Evolutionary conservation across 2,113 vertebrate species (phyloP), one percentile per base, ranked within the genome.

Genomic region (Monopterus albus): DNA sequence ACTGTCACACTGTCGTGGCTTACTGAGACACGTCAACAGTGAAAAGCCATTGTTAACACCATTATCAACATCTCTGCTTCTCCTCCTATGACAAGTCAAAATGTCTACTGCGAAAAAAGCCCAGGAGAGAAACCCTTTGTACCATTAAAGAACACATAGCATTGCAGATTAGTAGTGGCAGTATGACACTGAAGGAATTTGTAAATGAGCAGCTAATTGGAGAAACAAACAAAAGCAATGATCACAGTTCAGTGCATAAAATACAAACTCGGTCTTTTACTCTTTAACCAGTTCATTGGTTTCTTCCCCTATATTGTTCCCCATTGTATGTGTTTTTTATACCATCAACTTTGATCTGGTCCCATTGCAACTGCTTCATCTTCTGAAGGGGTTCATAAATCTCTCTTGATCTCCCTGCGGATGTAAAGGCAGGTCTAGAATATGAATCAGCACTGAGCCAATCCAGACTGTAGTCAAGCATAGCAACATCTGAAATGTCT

Each of bases 341-440:
- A 33, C 43, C 52, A 81, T 83, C 60, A 81, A 77, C 77, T 83
- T 89, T 87, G 87, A 89, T 89, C 72, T 81, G 13, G 46, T 65
- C 52, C 65, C 21, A 11, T 66, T 78, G 72, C 75, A 81, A 77
- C 52, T 17, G 61, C 67, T 84, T 90, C 75, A 82, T 78, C 81
- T 87, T 87, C 79, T 85, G 55, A 81, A 71, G 66, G 59, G 69
- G 81, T 74, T 61, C 47, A 66, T 79, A 64, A 80, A 80, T 81
- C 84, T 78, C 79, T 71, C 81, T 85, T 85, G 81, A 84, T 86
- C 78, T 87, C 23, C 4, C 63, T 0, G 15, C 55, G 85, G 80
- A 85, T 73, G 70, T 72, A 75, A 77, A 75, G 50, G 31, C 73
- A 66, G 66, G 78, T 58, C 62, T 50, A 73, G 88, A 89, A 90